phyloP scores from a whole-genome alignment of 2,888 invertebrate genomes.

The Chouioia cunea region DNA sequence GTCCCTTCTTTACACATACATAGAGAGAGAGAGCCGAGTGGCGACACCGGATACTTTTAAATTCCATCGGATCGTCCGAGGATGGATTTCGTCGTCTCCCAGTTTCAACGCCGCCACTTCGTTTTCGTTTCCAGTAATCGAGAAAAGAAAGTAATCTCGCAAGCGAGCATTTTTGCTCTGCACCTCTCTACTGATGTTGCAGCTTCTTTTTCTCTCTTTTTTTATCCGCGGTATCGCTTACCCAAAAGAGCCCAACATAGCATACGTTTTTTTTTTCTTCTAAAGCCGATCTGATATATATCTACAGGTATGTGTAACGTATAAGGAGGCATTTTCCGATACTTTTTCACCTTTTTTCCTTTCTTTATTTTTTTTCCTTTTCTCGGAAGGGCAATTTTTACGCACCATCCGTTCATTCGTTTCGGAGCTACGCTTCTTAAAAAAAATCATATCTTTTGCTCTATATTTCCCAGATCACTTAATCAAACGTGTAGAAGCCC shows the following conservation, averaged over 20 bases:
- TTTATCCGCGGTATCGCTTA: conserved; percentile 43
- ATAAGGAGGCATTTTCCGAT: too few species aligned
- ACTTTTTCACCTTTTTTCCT: conserved; percentile 16
- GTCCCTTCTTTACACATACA: conserved; percentile 32
- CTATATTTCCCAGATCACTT: background rate
- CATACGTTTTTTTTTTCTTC: too few species aligned
- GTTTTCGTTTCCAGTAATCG: conserved; percentile 45
- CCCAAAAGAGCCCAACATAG: background rate
- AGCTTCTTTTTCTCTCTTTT: conserved; percentile 7
- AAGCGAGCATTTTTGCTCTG: background rate
- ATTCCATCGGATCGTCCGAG: conserved; percentile 59
- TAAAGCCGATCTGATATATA: too few species aligned
- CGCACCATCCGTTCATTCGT: background rate
- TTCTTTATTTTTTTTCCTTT: background rate
- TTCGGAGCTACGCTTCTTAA: background rate
- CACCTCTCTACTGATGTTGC: background rate
- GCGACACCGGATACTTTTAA: conserved; percentile 60
- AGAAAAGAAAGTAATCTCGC: conserved; percentile 42
- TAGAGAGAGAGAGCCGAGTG: conserved; percentile 49
- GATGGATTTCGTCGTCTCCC: conserved; percentile 52
- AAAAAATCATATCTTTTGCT: conserved; percentile 5
- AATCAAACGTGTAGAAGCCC: background rate
- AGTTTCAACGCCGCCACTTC: background rate
- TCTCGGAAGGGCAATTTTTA: conserved; percentile 1
- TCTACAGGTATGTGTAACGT: too few species aligned